Evolutionary conservation across 2,797 vertebrate species (phyloP).

Genomic region (Pangasius macronema): DNA sequence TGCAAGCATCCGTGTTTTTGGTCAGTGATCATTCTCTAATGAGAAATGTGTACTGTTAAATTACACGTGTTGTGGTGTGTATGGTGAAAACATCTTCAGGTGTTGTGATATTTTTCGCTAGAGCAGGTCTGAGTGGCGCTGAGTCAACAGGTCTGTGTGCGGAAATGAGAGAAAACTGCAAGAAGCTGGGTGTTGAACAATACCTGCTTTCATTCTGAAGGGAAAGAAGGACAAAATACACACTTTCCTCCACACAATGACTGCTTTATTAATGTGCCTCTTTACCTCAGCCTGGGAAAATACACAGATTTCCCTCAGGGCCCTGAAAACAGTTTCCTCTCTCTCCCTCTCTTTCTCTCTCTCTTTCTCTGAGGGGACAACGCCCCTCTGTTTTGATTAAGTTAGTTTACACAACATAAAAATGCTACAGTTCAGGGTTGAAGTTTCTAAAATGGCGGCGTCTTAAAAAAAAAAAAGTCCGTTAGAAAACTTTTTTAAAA

Average conservation of each 20-base stretch:
- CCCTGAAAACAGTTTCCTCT: background rate
- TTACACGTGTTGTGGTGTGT: too few relatives aligned
- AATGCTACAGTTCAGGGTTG: fast-evolving
- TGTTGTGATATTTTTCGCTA: background rate
- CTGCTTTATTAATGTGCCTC: slow-evolving; percentile 26
- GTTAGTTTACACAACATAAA: background rate
- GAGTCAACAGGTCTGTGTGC: slow-evolving; percentile 5
- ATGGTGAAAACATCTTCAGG: background rate
- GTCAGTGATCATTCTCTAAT: background rate
- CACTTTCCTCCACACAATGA: slow-evolving; percentile 38
- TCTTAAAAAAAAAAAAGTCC: too few relatives aligned
- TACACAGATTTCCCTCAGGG: background rate
- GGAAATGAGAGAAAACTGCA: slow-evolving; percentile 9
- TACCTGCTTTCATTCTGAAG: slow-evolving; percentile 30
- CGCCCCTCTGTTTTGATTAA: slow-evolving; percentile 18
- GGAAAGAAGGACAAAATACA: slow-evolving; percentile 2
- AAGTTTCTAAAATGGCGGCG: background rate
- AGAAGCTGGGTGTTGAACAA: slow-evolving; percentile 4
- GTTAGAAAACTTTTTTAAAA: background rate
- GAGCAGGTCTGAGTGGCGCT: background rate
- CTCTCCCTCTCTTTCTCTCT: background rate
- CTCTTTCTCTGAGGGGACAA: slow-evolving; percentile 21
- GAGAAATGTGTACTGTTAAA: background rate
- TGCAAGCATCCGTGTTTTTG: background rate
- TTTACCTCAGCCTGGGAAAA: slow-evolving; percentile 20